Evolutionary conservation across 2,113 vertebrate species (phyloP).

Genomic region (Clarias magur): DNA sequence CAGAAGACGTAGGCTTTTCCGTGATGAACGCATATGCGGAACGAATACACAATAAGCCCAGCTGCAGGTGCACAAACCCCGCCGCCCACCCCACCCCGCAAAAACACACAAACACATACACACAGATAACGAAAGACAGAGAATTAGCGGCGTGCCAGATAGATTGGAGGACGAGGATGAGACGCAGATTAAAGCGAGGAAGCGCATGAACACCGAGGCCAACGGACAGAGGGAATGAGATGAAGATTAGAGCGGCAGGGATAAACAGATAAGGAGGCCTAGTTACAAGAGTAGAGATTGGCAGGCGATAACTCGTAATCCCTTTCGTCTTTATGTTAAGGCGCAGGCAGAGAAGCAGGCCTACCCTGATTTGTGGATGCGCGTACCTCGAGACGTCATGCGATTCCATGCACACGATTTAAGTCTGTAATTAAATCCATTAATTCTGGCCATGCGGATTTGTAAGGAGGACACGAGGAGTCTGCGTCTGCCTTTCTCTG

Average conservation of each 20-base stretch:
- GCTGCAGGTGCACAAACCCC: constrained; percentile 4
- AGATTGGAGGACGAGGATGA: constrained; percentile 16
- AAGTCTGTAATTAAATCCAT: constrained; percentile 37
- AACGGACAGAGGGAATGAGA: constrained; percentile 29
- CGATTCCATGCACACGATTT: constrained; percentile 19
- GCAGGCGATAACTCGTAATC: constrained; percentile 56
- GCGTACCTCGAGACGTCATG: constrained; percentile 16
- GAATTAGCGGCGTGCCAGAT: constrained; percentile 51
- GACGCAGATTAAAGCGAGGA: constrained; percentile 64
- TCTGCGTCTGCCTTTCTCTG: background rate
- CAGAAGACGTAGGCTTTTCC: constrained; percentile 48
- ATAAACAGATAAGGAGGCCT: constrained; percentile 66
- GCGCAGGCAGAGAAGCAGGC: constrained; percentile 35
- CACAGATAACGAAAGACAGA: constrained; percentile 13
- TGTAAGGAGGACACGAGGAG: background rate
- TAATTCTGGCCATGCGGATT: constrained; percentile 19
- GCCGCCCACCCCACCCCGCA: background rate
- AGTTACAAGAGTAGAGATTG: constrained; percentile 59
- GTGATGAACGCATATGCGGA: constrained; percentile 42
- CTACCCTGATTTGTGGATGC: constrained; percentile 33
- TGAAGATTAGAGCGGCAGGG: constrained; percentile 54
- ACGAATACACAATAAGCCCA: constrained; percentile 45
- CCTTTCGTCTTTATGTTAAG: constrained; percentile 43
- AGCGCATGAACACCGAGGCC: constrained; percentile 52
- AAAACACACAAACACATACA: background rate